Evolutionary conservation across 2,113 vertebrate genomes (phyloP).

Genomic region (Salvator merianae): DNA sequence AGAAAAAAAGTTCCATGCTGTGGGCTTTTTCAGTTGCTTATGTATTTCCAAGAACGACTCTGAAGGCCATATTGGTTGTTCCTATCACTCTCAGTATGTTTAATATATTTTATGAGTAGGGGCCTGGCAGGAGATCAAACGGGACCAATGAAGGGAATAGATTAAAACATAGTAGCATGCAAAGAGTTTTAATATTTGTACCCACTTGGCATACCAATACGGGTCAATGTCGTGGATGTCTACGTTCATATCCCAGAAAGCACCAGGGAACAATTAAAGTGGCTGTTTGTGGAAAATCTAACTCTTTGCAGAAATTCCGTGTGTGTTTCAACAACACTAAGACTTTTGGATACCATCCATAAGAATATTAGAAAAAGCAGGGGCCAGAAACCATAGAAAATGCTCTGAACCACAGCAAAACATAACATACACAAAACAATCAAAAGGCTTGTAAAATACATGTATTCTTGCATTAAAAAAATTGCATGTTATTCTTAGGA

Average conservation of each 20-base stretch:
- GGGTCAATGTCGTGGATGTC: conserved; percentile 52
- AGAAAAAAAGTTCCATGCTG: neutral
- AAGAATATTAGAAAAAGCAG: conserved; percentile 69
- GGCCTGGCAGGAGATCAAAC: neutral
- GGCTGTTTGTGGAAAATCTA: conserved; percentile 71
- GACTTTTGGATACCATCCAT: conserved; percentile 66
- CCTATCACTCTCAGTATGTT: neutral
- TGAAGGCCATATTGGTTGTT: neutral
- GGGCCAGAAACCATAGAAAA: conserved; percentile 72
- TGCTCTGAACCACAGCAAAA: conserved; percentile 47
- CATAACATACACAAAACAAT: conserved; percentile 29
- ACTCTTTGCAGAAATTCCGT: conserved; percentile 69
- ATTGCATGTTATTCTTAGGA: conserved; percentile 54
- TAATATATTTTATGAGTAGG: neutral
- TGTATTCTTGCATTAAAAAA: conserved; percentile 49
- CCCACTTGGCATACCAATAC: conserved; percentile 41
- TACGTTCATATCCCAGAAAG: conserved; percentile 52
- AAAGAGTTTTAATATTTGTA: conserved; percentile 46
- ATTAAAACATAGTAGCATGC: conserved; percentile 24
- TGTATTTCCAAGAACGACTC: neutral
- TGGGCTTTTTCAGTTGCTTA: too few relatives aligned
- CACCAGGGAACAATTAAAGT: conserved; percentile 66
- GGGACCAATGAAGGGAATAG: neutral
- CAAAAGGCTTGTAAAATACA: conserved; percentile 54
- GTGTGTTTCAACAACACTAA: conserved; percentile 62